phyloP scores from a whole-genome alignment of 2,113 vertebrate genomes.

The Coryphaenoides rupestris region DNA sequence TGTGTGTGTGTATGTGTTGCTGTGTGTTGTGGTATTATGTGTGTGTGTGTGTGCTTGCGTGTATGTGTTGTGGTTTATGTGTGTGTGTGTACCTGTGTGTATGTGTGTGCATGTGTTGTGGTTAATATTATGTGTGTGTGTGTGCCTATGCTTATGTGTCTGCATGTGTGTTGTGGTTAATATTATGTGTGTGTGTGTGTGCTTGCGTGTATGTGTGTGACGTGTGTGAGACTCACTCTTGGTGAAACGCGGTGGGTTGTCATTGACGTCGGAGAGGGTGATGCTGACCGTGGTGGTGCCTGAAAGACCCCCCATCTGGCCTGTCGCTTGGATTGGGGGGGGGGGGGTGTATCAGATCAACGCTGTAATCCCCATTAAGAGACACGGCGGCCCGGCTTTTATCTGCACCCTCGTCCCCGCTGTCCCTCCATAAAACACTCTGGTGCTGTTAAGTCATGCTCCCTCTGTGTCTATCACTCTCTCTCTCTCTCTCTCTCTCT shows the following conservation, averaged over 20 bases:
- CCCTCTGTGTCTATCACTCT: no score
- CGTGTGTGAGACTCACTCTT: constrained; percentile 78
- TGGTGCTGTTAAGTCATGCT: no score
- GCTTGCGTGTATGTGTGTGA: not conserved
- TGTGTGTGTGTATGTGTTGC: not conserved
- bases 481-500: not conserved
- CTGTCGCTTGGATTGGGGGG: no score
- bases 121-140: constrained; percentile 12
- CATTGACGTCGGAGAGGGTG: constrained; percentile 87
- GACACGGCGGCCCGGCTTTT: not conserved
- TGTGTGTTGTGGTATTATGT: no score
- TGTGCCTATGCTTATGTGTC: constrained; percentile 9
- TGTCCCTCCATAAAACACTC: no score
- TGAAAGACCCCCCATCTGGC: constrained; percentile 93
- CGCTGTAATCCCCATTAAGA: not conserved
- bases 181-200: constrained; percentile 6
- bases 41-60: not conserved
- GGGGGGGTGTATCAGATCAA: not conserved
- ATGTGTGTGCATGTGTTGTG: not conserved
- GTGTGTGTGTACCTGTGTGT: not conserved
- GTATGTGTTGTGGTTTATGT: no score
- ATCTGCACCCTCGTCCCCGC: no score
- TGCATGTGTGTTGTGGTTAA: constrained; percentile 4
- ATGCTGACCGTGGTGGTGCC: constrained; percentile 94
- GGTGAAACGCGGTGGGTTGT: constrained; percentile 90